Conservation (phyloP, 2,888 invertebrate genomes). For the Melieria crassipennis region DNA sequence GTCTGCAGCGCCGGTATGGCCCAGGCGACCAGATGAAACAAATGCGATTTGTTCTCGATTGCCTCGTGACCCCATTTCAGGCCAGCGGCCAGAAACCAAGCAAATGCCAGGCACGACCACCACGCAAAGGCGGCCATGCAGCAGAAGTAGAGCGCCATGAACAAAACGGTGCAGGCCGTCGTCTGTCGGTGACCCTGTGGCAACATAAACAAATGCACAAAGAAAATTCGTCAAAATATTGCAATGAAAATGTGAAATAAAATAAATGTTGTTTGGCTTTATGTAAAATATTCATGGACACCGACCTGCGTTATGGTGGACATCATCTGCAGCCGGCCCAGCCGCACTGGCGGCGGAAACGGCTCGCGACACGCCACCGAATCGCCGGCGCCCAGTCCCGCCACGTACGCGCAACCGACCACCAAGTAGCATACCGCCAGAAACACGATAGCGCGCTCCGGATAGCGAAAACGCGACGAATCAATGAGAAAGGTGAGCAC, state of each 20-base stretch:
- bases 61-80: conserved; percentile 99
- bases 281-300: conserved; percentile 2
- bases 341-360: conserved; percentile 76
- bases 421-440: conserved; percentile 95
- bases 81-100: conserved; percentile 96
- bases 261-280: background rate
- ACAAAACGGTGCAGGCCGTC: conserved; percentile 86
- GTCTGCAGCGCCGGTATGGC: conserved; percentile 96
- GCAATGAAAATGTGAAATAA: background rate
- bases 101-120: conserved; percentile 96
- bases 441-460: conserved; percentile 97
- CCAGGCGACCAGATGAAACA: conserved; percentile 98
- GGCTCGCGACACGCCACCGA: conserved; percentile 85
- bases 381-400: conserved; percentile 85
- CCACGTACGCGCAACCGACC: conserved; percentile 91
- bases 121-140: conserved; percentile 97
- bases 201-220: conserved; percentile 28
- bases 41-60: conserved; percentile 95
- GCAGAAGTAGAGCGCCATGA: conserved; percentile 96
- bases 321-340: conserved; percentile 78
- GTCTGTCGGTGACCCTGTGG: conserved; percentile 65
- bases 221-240: background rate
- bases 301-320: conserved; percentile 88
- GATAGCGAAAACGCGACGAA: conserved; percentile 94
- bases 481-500: conserved; percentile 93